These are phyloP conservation scores for Dendrocincla tyrannina DNA, from an alignment of 2,797 vertebrate genomes.

Conservation along the genomic window DNA sequence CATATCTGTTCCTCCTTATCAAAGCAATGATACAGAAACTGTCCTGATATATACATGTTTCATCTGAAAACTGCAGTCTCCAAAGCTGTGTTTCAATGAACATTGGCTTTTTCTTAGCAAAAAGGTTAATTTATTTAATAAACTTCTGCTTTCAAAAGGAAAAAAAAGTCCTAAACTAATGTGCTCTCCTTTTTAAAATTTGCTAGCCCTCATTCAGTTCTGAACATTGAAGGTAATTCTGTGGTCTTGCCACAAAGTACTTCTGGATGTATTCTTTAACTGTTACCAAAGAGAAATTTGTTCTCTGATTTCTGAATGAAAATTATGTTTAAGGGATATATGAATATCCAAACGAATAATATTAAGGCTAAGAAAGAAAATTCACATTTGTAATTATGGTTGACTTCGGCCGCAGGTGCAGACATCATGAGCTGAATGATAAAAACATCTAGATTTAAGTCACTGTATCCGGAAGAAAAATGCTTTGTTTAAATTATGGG, in stretches of 20 bases:
- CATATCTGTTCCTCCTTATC: background rate
- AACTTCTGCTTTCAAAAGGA: background rate
- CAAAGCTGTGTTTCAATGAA: background rate
- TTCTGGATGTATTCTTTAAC: background rate
- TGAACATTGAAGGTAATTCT: background rate
- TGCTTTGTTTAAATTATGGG: background rate
- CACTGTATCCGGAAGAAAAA: background rate
- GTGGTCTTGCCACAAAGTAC: background rate
- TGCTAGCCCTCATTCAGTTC: background rate
- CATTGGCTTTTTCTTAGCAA: background rate
- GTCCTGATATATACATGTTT: background rate
- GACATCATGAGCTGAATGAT: background rate
- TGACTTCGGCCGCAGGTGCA: background rate
- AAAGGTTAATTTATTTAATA: background rate
- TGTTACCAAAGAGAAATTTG: background rate
- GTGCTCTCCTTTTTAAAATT: background rate
- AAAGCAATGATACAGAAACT: background rate
- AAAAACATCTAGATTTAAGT: background rate
- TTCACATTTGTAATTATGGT: background rate
- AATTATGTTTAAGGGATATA: background rate
- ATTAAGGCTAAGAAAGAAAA: background rate
- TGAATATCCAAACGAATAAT: background rate
- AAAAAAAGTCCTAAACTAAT: background rate
- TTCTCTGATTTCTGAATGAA: background rate
- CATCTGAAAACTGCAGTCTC: background rate